phyloP scores from a whole-genome alignment of 1,140 invertebrate genomes.

The Scaptomyza hsui region DNA sequence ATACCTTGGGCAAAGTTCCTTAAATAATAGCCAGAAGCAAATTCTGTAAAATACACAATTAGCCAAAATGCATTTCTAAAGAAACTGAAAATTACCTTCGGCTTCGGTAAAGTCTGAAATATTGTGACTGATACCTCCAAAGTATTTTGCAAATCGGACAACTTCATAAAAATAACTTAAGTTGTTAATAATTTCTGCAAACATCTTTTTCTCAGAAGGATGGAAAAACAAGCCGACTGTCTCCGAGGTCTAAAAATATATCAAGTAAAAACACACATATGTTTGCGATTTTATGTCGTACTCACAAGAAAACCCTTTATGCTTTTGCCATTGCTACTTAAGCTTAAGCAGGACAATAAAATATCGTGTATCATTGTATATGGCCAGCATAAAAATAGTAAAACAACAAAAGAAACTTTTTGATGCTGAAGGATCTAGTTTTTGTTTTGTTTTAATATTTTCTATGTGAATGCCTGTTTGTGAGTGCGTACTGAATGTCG shows the following conservation, averaged over 20 bases:
- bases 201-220: conserved; percentile 72
- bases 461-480: conserved; percentile 20
- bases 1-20: conserved; percentile 87
- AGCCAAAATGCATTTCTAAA: not conserved
- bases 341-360: conserved; percentile 67
- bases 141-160: conserved; percentile 53
- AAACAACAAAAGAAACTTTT: not conserved
- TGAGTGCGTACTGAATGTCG: conserved; percentile 2
- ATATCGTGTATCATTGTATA: conserved; percentile 76
- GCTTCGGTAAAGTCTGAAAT: conserved; percentile 13
- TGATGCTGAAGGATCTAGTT: conserved; percentile 5
- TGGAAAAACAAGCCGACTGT: conserved; percentile 64
- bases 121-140: conserved; percentile 14
- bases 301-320: conserved; percentile 68
- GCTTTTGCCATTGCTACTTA: conserved; percentile 36
- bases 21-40: conserved; percentile 85
- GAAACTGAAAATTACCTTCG: conserved; percentile 4
- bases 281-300: not conserved
- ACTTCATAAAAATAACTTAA: conserved; percentile 64
- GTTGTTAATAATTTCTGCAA: conserved; percentile 65
- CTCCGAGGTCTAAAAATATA: conserved; percentile 35
- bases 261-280: not conserved
- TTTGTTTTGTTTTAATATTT: not conserved
- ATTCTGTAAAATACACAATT: conserved; percentile 18
- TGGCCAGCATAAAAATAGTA: not conserved